Percentiles rank a stretch among this genome's conserved stretches.
These are phyloP conservation scores for Progne subis DNA, from an alignment of 2,113 vertebrate genomes.

Conservation along the genomic window DNA sequence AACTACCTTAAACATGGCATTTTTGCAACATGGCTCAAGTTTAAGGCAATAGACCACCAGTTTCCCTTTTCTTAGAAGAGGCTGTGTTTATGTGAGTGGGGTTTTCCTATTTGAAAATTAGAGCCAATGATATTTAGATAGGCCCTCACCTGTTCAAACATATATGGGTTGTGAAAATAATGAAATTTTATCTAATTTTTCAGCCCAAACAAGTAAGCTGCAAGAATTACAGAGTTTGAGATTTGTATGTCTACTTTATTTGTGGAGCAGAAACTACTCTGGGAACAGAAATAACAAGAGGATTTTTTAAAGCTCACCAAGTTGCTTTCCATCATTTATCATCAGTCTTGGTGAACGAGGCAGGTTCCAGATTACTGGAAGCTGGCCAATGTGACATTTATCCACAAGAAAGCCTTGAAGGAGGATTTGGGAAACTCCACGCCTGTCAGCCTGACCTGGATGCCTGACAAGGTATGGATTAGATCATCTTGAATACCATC, in stretches of 20 bases:
- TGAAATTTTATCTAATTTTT: not conserved
- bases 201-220: not conserved
- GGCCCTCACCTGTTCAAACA: not conserved
- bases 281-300: not conserved
- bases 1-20: not conserved
- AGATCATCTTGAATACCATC: not conserved
- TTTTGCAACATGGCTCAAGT: not conserved
- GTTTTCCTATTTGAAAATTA: not conserved
- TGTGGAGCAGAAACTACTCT: not conserved
- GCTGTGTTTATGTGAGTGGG: rapidly evolving
- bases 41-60: not conserved
- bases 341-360: too few relatives aligned
- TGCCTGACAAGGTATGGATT: rapidly evolving
- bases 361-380: not conserved
- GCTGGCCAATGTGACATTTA: rapidly evolving
- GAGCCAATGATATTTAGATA: not conserved
- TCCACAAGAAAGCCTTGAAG: not conserved
- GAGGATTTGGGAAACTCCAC: not conserved
- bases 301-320: not conserved
- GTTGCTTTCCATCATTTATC: not conserved
- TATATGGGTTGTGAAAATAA: not conserved
- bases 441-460: not conserved
- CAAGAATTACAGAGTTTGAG: not conserved
- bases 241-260: not conserved
- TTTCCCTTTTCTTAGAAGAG: not conserved